Evolutionary conservation across 1,140 invertebrate species (phyloP).

Genomic region (Plutomurus gul): DNA sequence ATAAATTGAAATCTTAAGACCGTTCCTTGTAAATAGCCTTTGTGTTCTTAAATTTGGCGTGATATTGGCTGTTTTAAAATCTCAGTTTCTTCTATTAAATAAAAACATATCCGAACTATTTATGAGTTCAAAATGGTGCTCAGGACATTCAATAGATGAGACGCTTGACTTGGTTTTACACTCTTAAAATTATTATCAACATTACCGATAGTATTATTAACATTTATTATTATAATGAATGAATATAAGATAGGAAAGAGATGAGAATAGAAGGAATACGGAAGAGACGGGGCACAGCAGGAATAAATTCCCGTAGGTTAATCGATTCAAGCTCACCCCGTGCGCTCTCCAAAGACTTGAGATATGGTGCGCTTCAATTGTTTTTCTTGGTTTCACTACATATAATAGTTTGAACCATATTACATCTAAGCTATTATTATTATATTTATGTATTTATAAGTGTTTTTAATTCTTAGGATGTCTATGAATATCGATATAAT

Average conservation of each 20-base stretch:
- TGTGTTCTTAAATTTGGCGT: too few species aligned
- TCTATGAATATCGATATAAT: background rate
- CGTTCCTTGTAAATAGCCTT: too few species aligned
- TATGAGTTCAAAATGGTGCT: too few species aligned
- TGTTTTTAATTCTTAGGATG: background rate
- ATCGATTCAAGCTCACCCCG: conserved; percentile 10
- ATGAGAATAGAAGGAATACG: conserved; percentile 1
- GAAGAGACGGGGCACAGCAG: conserved; percentile 16
- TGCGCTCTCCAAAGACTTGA: conserved; percentile 13
- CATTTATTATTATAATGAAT: background rate
- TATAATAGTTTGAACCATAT: conserved; percentile 12
- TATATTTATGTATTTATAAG: background rate
- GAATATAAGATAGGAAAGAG: background rate
- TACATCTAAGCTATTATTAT: conserved; percentile 5
- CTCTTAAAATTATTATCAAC: too few species aligned
- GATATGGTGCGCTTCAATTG: conserved; percentile 32
- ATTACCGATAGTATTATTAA: background rate
- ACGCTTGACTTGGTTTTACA: too few species aligned
- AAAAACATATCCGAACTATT: too few species aligned
- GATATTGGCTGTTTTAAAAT: too few species aligned
- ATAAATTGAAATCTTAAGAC: too few species aligned
- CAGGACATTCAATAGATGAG: too few species aligned
- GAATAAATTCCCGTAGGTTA: conserved; percentile 10
- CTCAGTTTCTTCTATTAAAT: too few species aligned
- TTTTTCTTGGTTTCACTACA: background rate